These are phyloP conservation scores for Alces alces DNA, from an alignment of 2,113 vertebrate genomes.

Conservation along the genomic window DNA sequence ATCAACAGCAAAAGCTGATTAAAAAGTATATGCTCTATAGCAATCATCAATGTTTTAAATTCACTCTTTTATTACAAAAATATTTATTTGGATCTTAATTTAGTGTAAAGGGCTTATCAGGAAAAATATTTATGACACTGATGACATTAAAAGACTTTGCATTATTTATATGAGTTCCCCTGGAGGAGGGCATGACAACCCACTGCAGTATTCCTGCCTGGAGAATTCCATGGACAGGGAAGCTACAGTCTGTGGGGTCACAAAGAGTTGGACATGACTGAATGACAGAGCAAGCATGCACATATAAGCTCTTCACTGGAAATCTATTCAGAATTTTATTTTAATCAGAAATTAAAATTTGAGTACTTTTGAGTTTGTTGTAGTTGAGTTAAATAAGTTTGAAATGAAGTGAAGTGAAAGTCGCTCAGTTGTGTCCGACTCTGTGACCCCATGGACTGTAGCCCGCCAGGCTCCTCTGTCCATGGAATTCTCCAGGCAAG, in stretches of 20 bases:
- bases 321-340: slow-evolving; percentile 13
- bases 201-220: not conserved
- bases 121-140: not conserved
- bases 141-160: not conserved
- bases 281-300: not conserved
- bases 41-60: not conserved
- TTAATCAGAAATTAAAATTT: not conserved
- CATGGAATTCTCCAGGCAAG: not conserved
- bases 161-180: not conserved
- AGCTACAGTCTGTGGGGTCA: not conserved
- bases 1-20: slow-evolving; percentile 30
- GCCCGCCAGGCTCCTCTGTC: not conserved
- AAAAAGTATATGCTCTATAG: not conserved
- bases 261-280: not conserved
- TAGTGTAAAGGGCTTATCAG: not conserved
- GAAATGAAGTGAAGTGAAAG: not conserved
- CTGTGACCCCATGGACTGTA: not conserved
- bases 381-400: not conserved
- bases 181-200: not conserved
- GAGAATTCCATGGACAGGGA: not conserved
- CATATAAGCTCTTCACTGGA: not conserved
- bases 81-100: slow-evolving; percentile 8
- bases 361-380: not conserved
- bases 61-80: not conserved
- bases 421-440: rapidly evolving